Evolutionary conservation across 1,140 invertebrate genomes (phyloP).

Genomic region (Campoletis sonorensis): DNA sequence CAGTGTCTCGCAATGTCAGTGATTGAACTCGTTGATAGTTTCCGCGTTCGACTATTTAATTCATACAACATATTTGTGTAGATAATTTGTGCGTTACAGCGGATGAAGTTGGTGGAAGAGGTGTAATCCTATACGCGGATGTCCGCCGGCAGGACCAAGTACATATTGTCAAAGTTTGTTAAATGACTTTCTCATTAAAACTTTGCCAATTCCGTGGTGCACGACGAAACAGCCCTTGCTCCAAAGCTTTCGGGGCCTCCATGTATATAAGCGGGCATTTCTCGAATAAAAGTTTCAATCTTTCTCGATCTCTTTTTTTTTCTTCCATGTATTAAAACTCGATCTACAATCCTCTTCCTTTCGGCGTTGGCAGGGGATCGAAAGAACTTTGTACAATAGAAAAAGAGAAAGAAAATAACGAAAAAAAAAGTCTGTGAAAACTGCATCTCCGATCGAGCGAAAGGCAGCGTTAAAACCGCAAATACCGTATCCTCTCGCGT

Average conservation of each 20-base stretch:
- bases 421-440: constrained; percentile 27
- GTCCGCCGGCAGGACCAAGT: constrained; percentile 42
- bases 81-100: constrained; percentile 33
- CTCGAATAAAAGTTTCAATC: not conserved
- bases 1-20: too few relatives aligned
- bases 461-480: not conserved
- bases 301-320: not conserved
- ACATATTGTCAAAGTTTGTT: constrained; percentile 61
- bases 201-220: constrained; percentile 61
- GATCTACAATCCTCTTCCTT: constrained; percentile 1
- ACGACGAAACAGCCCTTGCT: constrained; percentile 9
- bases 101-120: constrained; percentile 46
- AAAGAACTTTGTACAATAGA: not conserved
- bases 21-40: constrained; percentile 11
- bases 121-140: constrained; percentile 50
- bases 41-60: constrained; percentile 27
- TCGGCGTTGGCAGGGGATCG: too few relatives aligned
- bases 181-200: constrained; percentile 66
- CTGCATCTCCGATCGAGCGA: constrained; percentile 47
- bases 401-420: too few relatives aligned
- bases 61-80: constrained; percentile 42
- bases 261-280: constrained; percentile 15
- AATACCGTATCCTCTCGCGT: constrained; percentile 26
- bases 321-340: not conserved
- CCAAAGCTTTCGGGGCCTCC: not conserved